A percentile compares a stretch with the other conserved stretches of the same genome.
Evolutionary conservation across 2,797 vertebrate species (phyloP).

Genomic region (Borostomias antarcticus): DNA sequence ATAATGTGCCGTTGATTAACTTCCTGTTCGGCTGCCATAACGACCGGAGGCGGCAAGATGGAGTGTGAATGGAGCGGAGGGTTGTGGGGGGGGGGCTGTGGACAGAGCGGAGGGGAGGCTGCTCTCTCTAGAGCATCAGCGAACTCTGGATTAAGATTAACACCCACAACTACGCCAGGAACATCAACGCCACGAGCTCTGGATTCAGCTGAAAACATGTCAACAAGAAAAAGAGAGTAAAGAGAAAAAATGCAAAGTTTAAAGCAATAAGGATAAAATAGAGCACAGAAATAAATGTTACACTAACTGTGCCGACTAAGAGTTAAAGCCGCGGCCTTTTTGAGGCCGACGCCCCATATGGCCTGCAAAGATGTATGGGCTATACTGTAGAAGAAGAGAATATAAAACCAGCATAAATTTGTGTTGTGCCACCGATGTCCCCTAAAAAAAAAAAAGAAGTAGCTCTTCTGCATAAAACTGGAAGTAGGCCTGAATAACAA

Average conservation of each 20-base stretch:
- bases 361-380: not conserved
- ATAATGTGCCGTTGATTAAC: constrained; percentile 74
- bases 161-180: constrained; percentile 12
- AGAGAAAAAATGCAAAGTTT: no score
- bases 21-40: constrained; percentile 70
- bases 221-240: not conserved
- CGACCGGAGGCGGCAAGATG: constrained; percentile 66
- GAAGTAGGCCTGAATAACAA: constrained; percentile 48
- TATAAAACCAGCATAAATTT: constrained; percentile 26
- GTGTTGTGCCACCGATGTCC: constrained; percentile 14
- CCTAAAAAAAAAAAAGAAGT: constrained; percentile 35
- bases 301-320: constrained; percentile 21
- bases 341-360: constrained; percentile 5
- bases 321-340: constrained; percentile 14
- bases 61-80: constrained; percentile 60
- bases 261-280: not conserved
- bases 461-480: constrained; percentile 50
- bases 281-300: constrained; percentile 14
- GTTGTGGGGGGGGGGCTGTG: constrained; percentile 22
- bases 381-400: constrained; percentile 9
- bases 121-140: constrained; percentile 10
- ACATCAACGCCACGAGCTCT: constrained; percentile 23
- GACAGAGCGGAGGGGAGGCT: constrained; percentile 36
- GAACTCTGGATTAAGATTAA: not conserved
- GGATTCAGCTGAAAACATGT: constrained; percentile 9